Evolutionary conservation across 2,113 vertebrate genomes (phyloP).

Genomic region (Dipodomys merriami): DNA sequence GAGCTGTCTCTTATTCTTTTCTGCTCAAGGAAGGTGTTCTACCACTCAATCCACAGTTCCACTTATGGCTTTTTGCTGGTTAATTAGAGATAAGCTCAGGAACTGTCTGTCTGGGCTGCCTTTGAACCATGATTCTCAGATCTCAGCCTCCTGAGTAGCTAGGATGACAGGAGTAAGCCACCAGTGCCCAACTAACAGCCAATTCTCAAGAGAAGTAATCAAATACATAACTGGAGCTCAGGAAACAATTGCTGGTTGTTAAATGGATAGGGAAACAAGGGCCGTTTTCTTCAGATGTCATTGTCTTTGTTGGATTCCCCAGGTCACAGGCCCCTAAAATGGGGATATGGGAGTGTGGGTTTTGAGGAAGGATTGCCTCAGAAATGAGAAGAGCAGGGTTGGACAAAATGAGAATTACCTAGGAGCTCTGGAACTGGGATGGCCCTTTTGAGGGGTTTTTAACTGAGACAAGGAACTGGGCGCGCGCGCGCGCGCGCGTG

Average conservation of each 20-base stretch:
- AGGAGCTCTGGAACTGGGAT: neutral
- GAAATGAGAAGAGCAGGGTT: neutral
- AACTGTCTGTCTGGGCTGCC: too few species aligned
- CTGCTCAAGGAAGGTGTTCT: too few species aligned
- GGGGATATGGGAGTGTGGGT: neutral
- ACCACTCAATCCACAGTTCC: too few species aligned
- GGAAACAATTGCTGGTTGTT: neutral
- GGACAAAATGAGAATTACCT: neutral
- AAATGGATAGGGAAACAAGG: neutral
- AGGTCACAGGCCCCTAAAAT: neutral
- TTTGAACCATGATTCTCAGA: too few species aligned
- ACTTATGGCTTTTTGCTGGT: too few species aligned
- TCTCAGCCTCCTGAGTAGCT: too few species aligned
- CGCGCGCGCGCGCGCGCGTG: too few species aligned
- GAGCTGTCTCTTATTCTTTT: too few species aligned
- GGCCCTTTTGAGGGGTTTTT: neutral
- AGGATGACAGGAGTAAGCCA: too few species aligned
- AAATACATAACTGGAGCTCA: neutral
- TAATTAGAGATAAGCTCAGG: too few species aligned
- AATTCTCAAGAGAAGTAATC: neutral
- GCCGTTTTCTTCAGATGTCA: neutral
- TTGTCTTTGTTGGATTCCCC: neutral
- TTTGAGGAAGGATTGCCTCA: neutral
- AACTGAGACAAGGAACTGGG: neutral
- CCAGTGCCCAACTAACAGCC: neutral